Evolutionary conservation across 2,888 invertebrate species (phyloP).

Genomic region (Himalopsyche anomala): DNA sequence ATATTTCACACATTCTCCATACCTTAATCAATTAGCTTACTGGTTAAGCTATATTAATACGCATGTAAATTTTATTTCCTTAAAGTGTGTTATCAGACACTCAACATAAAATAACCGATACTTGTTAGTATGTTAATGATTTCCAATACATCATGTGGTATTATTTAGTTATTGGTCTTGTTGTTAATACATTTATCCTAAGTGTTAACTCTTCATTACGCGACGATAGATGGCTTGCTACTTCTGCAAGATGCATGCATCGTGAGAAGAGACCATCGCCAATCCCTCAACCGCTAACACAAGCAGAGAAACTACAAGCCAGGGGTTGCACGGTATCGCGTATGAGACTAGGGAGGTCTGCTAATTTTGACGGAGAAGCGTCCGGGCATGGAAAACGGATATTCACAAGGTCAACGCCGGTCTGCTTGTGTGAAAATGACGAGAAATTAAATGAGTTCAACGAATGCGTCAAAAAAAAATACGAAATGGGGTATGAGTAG

Average conservation of each 20-base stretch:
- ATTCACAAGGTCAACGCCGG: neutral
- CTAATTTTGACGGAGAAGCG: no score
- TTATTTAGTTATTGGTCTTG: neutral
- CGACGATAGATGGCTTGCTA: neutral
- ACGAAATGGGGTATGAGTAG: no score
- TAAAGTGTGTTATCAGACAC: neutral
- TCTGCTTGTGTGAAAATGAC: neutral
- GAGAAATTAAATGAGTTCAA: neutral
- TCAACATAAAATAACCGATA: neutral
- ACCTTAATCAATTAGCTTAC: no score
- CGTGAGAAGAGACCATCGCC: no score
- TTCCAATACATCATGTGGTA: neutral
- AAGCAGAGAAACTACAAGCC: no score
- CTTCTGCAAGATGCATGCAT: neutral
- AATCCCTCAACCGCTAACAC: no score
- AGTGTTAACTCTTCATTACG: neutral
- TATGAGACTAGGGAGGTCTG: no score
- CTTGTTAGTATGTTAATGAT: neutral
- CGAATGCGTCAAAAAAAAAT: neutral
- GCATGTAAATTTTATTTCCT: neutral
- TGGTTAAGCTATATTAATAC: neutral
- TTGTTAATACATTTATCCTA: neutral
- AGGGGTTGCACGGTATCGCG: no score
- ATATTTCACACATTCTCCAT: no score
- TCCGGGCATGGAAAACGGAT: neutral